Evolutionary conservation across 1,140 invertebrate species (phyloP).

Genomic region (Hylyphantes graminicola): DNA sequence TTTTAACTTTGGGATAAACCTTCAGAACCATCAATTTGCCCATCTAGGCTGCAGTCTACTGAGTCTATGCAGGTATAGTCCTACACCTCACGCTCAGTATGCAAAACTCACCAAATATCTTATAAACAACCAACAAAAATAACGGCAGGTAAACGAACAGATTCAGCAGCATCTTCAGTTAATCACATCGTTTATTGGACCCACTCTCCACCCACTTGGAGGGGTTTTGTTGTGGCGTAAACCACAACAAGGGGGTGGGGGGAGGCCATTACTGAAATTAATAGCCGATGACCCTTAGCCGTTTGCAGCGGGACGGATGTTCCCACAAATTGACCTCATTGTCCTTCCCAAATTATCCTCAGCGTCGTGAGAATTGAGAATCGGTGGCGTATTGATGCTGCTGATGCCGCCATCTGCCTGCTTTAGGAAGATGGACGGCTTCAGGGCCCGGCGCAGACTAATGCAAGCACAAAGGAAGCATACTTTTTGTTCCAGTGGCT

Average conservation of each 20-base stretch:
- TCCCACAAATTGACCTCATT: conserved; percentile 39
- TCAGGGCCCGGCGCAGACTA: no score
- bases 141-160: no score
- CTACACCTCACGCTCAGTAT: no score
- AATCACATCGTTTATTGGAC: conserved; percentile 32
- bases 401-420: conserved; percentile 11
- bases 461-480: no score
- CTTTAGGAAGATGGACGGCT: not conserved
- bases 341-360: conserved; percentile 23
- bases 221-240: conserved; percentile 12
- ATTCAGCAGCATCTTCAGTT: not conserved
- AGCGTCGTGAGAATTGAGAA: conserved; percentile 25
- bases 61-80: no score
- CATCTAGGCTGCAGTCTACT: no score
- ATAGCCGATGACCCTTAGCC: conserved; percentile 31
- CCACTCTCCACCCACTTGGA: not conserved
- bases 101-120: no score
- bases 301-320: conserved; percentile 15
- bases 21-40: no score
- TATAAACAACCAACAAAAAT: no score
- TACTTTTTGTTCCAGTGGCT: no score
- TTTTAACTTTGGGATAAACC: no score
- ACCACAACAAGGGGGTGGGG: conserved; percentile 27
- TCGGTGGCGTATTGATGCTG: conserved; percentile 1
- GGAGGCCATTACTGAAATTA: conserved; percentile 37